A percentile compares a stretch with the other conserved stretches of the same genome.
These are phyloP conservation scores for Danio rerio DNA, from an alignment of 2,113 vertebrate genomes.

Conservation along the genomic window GRCz12tu NC_133180.1:21589501-21590000, in stretches of 20 bases:
- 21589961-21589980: constrained; percentile 94
- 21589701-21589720: constrained; percentile 57
- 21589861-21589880: neutral
- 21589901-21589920: neutral
- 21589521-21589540: neutral
- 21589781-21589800: neutral
- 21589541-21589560: neutral
- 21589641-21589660: constrained; percentile 97
- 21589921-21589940: neutral
- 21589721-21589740: neutral
- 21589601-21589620: constrained; percentile 5
- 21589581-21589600: neutral
- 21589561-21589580: neutral
- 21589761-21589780: neutral
- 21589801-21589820: neutral
- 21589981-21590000: constrained; percentile 93
- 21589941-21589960: constrained; percentile 98
- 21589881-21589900: neutral
- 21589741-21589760: constrained; percentile 3
- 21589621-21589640: constrained; percentile 60
- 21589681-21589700: constrained; percentile 97
- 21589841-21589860: neutral
- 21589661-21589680: constrained; percentile 97
- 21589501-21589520: neutral
- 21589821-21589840: neutral